phyloP scores from a whole-genome alignment of 2,113 vertebrate genomes.

The Zeus faber region DNA sequence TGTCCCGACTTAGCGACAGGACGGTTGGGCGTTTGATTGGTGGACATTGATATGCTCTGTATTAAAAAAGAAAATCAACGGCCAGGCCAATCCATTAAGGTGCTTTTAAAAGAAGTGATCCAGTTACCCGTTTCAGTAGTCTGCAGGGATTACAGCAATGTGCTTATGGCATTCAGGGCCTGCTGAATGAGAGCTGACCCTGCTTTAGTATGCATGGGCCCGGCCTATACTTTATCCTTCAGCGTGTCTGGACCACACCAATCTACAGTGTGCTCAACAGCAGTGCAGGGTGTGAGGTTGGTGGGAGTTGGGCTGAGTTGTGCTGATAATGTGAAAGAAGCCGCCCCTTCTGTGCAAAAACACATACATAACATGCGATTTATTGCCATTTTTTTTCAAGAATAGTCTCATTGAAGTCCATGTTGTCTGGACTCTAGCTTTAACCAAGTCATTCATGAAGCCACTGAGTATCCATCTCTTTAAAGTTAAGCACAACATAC shows the following conservation, averaged over 20 bases:
- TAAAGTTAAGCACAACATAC: too few relatives aligned
- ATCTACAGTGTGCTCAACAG: constrained; percentile 16
- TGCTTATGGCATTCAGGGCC: constrained; percentile 75
- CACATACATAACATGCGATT: neutral
- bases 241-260: constrained; percentile 37
- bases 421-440: neutral
- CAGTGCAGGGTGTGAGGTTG: constrained; percentile 13
- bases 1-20: constrained; percentile 25
- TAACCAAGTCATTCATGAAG: neutral
- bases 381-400: neutral
- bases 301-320: too few relatives aligned
- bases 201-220: constrained; percentile 61
- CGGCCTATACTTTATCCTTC: constrained; percentile 50
- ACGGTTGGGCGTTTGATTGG: constrained; percentile 35
- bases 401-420: too few relatives aligned
- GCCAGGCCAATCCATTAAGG: constrained; percentile 77
- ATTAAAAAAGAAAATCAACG: constrained; percentile 69
- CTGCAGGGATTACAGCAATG: constrained; percentile 79
- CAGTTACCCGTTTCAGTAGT: constrained; percentile 79
- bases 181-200: constrained; percentile 65
- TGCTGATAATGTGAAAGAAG: neutral
- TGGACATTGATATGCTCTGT: constrained; percentile 58
- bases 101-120: constrained; percentile 83
- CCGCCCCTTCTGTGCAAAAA: constrained; percentile 1
- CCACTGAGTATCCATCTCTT: too few relatives aligned